These are phyloP conservation scores for Apantesis nais DNA, from an alignment of 2,888 invertebrate genomes.

Conservation along the genomic window DNA sequence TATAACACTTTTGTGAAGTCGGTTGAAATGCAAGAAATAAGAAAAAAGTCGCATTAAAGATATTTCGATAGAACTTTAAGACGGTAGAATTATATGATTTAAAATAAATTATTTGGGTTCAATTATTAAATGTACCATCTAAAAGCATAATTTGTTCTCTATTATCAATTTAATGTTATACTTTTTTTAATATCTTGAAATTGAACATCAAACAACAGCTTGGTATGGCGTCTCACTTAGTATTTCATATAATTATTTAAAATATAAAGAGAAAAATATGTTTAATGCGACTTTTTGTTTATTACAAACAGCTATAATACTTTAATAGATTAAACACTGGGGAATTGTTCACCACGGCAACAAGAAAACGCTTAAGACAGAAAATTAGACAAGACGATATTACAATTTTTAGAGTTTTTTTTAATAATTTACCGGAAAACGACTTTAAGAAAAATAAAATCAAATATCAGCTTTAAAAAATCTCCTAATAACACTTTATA, in stretches of 20 bases:
- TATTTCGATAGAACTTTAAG: neutral
- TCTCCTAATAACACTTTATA: neutral
- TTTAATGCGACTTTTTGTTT: neutral
- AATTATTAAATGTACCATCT: too few relatives aligned
- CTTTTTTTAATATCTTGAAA: too few relatives aligned
- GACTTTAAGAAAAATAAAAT: neutral
- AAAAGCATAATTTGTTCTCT: too few relatives aligned
- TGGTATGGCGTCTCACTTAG: too few relatives aligned
- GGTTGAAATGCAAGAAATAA: neutral
- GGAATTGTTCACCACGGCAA: slow-evolving; percentile 7
- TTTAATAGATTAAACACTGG: neutral
- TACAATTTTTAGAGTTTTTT: neutral
- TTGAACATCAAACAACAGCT: too few relatives aligned
- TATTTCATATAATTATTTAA: too few relatives aligned
- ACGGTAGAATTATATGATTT: too few relatives aligned
- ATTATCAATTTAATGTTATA: neutral
- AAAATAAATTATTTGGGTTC: neutral
- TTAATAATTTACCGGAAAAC: too few relatives aligned
- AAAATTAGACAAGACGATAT: slow-evolving; percentile 6
- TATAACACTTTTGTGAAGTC: too few relatives aligned
- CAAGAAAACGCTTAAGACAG: neutral
- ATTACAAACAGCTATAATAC: neutral
- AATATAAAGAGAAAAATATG: neutral
- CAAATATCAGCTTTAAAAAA: neutral
- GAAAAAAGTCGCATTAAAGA: neutral